These are phyloP conservation scores for Onychomys leucogaster DNA, from an alignment of 2,797 vertebrate genomes.

Conservation along the genomic window DNA sequence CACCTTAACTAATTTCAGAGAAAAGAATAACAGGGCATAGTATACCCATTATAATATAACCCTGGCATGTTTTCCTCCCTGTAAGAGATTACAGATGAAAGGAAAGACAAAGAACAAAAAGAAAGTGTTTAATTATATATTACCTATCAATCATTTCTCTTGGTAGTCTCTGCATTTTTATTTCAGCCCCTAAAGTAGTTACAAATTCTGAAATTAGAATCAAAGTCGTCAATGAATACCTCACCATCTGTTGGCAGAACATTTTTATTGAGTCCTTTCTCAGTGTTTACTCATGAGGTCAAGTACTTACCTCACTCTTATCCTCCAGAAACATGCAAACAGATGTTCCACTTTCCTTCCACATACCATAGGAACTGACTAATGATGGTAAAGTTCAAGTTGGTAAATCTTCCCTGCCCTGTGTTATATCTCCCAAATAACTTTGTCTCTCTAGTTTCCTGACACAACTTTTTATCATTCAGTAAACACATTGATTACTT, in stretches of 20 bases:
- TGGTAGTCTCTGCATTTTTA: conserved; percentile 30
- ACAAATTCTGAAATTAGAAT: conserved; percentile 21
- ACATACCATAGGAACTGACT: conserved; percentile 49
- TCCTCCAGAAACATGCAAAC: conserved; percentile 16
- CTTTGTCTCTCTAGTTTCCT: conserved; percentile 59
- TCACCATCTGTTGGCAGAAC: not conserved
- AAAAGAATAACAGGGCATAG: not conserved
- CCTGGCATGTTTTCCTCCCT: not conserved
- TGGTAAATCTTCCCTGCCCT: conserved; percentile 53
- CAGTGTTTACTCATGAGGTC: conserved; percentile 49
- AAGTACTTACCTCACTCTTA: conserved; percentile 64
- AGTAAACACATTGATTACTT: conserved; percentile 78
- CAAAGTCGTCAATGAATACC: not conserved
- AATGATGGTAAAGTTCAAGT: conserved; percentile 71
- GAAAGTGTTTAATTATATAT: not conserved
- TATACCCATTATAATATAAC: not conserved
- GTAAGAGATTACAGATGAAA: not conserved
- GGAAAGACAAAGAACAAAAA: not conserved
- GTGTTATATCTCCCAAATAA: conserved; percentile 58
- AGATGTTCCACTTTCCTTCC: conserved; percentile 66
- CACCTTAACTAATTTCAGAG: not conserved
- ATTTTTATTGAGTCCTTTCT: conserved; percentile 51
- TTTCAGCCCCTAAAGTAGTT: conserved; percentile 12
- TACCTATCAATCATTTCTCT: not conserved
- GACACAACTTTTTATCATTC: conserved; percentile 75